phyloP scores from a whole-genome alignment of 2,797 vertebrate species.

The Gallinago nigripennis region DNA sequence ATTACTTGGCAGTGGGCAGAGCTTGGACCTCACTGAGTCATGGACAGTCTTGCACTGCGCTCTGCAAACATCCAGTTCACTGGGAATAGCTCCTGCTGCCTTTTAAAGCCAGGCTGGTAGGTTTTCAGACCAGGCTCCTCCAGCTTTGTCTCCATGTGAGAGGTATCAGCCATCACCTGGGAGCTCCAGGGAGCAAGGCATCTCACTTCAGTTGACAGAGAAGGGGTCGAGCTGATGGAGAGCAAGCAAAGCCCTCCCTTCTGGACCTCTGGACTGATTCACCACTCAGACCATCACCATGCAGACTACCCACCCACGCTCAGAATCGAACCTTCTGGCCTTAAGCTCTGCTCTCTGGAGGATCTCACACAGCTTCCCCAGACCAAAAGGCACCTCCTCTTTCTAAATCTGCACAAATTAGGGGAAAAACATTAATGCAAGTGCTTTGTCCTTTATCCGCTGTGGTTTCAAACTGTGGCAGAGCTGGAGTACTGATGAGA shows the following conservation, averaged over 20 bases:
- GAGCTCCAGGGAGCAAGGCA: neutral
- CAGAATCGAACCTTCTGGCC: neutral
- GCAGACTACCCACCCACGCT: neutral
- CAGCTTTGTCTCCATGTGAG: neutral
- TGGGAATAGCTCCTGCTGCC: neutral
- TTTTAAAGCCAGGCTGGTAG: neutral
- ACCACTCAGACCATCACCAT: rapidly evolving
- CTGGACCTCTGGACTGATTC: neutral
- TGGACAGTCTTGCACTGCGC: neutral
- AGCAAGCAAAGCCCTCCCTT: neutral
- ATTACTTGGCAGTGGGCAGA: neutral
- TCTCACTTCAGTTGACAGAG: neutral
- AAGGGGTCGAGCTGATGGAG: neutral
- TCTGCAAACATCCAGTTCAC: neutral
- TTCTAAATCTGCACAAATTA: neutral
- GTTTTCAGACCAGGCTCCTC: neutral
- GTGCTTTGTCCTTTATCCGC: neutral
- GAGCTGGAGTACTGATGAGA: neutral
- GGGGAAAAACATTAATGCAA: neutral
- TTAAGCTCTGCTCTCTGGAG: neutral
- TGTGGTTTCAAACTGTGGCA: neutral
- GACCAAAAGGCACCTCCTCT: neutral
- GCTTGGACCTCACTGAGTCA: neutral
- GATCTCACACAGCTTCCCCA: neutral
- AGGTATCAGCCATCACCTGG: neutral